Conservation (phyloP, 2,113 vertebrate genomes). For the Vanacampus margaritifer region DNA sequence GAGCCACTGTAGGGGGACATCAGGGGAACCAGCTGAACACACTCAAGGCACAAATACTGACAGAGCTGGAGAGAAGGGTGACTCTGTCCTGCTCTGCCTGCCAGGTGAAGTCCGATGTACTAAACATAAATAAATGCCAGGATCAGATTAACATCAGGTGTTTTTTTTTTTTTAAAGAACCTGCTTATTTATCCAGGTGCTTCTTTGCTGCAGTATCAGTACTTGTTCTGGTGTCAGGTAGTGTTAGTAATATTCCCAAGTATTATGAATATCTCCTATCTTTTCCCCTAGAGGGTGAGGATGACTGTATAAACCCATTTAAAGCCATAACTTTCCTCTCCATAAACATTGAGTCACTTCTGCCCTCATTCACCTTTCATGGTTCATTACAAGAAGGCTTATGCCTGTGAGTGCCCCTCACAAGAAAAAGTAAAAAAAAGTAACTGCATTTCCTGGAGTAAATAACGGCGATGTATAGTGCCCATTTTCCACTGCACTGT, state of each 20-base stretch:
- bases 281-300: background rate
- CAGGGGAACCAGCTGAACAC: conserved; percentile 41
- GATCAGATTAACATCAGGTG: background rate
- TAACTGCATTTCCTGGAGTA: background rate
- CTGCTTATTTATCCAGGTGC: background rate
- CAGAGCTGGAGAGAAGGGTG: conserved; percentile 78
- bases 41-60: conserved; percentile 71
- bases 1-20: conserved; percentile 7
- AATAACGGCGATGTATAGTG: background rate
- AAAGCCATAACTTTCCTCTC: background rate
- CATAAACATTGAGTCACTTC: conserved; percentile 3
- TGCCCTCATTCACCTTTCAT: conserved; percentile 4
- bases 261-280: background rate
- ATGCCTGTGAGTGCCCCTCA: background rate
- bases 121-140: background rate
- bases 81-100: conserved; percentile 81
- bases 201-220: background rate
- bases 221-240: background rate
- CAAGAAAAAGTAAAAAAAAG: background rate
- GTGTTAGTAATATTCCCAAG: background rate
- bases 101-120: conserved; percentile 49
- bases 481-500: background rate
- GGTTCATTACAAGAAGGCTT: background rate
- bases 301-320: background rate
- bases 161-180: background rate